Base-by-base conservation (phyloP, 2,888 invertebrate genomes). In the Digitonthophagus gazella region DNA sequence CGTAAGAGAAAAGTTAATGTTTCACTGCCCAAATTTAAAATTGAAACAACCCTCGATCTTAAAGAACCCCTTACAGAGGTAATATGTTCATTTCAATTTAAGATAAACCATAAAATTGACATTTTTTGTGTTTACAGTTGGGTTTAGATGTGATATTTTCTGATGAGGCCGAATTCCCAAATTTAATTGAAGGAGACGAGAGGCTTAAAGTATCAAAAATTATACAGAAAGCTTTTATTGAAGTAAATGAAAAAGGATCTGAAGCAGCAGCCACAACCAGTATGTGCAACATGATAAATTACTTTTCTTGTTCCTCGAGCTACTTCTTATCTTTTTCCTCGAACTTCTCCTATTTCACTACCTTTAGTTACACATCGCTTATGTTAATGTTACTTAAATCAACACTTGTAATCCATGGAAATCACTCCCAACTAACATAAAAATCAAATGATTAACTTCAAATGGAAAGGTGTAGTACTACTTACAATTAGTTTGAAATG, bases 11-110 rank as follows among this genome's bases (percentile, higher is more conserved):
- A 14, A 78, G 90, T 94, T 0, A 83, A 87, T 22, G 87, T 95
- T 0, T 85, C 85, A 15, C 79, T 95, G 58, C 95, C 95, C 1
- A 93, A 90, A 80, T 95, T 95, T 81, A 92, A 90, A 80, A 87
- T 94, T 63, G 93, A 95, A 81, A 88, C 88, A 8, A 87, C 87
- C 71, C 86, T 92, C n/a, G 84, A 91, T 72, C 83, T 95, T 58
- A 84, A 85, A 11, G 81, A 84, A 0, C 77, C 88, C n/a, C 81
- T 95, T 61, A 80, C 83, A n/a, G 86, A 90, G n/a, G n/a, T n/a
- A n/a, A n/a, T n/a, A n/a, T n/a, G n/a, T n/a, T n/a, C n/a, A n/a
- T n/a, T n/a, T n/a, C n/a, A n/a, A n/a, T n/a, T n/a, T n/a, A n/a
- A 85, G 93, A 93, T n/a, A n/a, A n/a, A n/a, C n/a, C n/a, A n/a